phyloP scores from a whole-genome alignment of 30 jellyfish, hydroid and myxozoan species.

The Cassiopea andromeda region DNA sequence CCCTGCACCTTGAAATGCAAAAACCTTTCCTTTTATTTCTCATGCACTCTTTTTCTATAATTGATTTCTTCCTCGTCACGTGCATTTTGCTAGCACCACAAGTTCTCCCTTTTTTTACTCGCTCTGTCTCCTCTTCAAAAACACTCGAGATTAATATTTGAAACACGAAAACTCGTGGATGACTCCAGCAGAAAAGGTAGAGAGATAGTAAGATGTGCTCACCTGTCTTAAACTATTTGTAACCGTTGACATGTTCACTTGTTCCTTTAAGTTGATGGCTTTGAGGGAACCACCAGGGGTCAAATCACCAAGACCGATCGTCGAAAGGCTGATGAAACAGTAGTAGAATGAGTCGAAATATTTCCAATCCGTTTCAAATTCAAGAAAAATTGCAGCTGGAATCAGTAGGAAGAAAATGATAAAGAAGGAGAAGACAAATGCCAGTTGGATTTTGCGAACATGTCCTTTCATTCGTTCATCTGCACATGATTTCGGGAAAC shows the following conservation, averaged over 20 bases:
- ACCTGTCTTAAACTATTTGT: constrained; percentile 53
- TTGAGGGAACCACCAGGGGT: constrained; percentile 68
- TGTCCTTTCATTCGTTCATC: constrained; percentile 52
- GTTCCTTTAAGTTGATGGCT: constrained; percentile 44
- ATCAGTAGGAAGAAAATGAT: constrained; percentile 49
- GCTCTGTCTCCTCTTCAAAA: too few species aligned
- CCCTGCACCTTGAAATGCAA: too few species aligned
- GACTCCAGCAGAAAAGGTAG: too few species aligned
- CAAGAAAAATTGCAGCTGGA: constrained; percentile 70
- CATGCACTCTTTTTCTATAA: too few species aligned
- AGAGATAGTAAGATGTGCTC: not conserved
- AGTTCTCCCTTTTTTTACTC: too few species aligned
- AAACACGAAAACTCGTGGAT: too few species aligned
- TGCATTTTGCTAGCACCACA: too few species aligned
- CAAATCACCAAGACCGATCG: constrained; percentile 73
- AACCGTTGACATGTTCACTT: not conserved
- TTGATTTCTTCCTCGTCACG: too few species aligned
- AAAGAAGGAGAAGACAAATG: constrained; percentile 43
- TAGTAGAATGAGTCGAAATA: constrained; percentile 65
- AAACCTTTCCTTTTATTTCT: too few species aligned
- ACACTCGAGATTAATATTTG: too few species aligned
- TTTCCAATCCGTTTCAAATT: constrained; percentile 52
- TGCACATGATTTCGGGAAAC: constrained; percentile 65
- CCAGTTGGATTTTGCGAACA: constrained; percentile 69
- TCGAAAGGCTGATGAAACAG: constrained; percentile 75